phyloP scores from a whole-genome alignment of 2,797 vertebrate species.

The Acestrorhynchus altus region DNA sequence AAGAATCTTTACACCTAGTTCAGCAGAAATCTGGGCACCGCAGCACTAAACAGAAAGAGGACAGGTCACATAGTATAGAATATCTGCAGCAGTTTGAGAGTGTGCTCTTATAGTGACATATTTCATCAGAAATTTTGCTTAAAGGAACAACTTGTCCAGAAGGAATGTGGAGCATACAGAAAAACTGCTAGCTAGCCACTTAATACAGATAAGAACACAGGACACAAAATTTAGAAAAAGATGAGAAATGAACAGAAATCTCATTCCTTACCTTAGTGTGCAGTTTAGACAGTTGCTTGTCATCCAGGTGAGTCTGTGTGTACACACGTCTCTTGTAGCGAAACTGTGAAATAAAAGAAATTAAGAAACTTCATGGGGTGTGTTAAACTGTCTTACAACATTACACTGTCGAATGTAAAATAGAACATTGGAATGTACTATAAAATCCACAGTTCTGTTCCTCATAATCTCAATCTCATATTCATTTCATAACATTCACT shows the following conservation, averaged over 20 bases:
- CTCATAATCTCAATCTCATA: too few species aligned
- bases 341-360: conserved; percentile 82
- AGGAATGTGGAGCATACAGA: too few species aligned
- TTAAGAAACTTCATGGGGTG: background rate
- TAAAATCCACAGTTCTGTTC: too few species aligned
- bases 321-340: conserved; percentile 96
- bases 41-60: background rate
- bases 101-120: too few species aligned
- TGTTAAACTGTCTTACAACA: too few species aligned
- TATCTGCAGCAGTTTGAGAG: background rate
- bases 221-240: background rate
- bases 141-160: background rate
- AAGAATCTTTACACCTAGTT: background rate
- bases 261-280: conserved; percentile 90
- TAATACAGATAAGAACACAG: background rate
- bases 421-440: background rate
- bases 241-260: background rate
- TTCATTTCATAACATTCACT: too few species aligned
- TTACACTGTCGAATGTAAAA: too few species aligned
- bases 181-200: background rate
- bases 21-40: background rate
- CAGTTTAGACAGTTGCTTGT: conserved; percentile 95
- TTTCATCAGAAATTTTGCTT: background rate
- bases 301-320: conserved; percentile 91
- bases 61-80: background rate